These are phyloP conservation scores for Stenotaenia linearis DNA, from an alignment of 2,888 invertebrate species.

Conservation along the genomic window DNA sequence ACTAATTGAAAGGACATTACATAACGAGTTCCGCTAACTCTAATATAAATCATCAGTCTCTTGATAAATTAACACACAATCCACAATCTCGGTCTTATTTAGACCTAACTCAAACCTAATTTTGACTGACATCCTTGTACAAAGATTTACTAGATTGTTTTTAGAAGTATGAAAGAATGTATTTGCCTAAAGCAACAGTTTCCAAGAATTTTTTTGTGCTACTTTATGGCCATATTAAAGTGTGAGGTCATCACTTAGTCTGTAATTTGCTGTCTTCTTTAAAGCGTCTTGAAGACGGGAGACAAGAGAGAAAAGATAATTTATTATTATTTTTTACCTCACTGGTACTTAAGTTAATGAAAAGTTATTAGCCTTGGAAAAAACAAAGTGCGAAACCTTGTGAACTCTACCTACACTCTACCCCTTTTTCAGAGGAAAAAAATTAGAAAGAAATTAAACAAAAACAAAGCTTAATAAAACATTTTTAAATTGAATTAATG, in stretches of 20 bases:
- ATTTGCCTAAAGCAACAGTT: neutral
- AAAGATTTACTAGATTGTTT: neutral
- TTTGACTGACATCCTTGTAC: neutral
- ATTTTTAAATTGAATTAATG: neutral
- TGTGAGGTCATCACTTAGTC: slow-evolving; percentile 15
- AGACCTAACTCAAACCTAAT: neutral
- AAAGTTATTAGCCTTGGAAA: neutral
- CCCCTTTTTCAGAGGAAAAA: neutral
- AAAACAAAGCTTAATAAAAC: neutral
- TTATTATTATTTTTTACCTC: slow-evolving; percentile 17
- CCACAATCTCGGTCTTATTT: too few species aligned
- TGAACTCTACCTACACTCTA: neutral
- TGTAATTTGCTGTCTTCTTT: slow-evolving; percentile 19
- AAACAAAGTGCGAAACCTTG: neutral
- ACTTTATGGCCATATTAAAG: slow-evolving; percentile 15
- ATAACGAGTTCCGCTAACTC: too few species aligned
- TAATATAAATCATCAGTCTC: too few species aligned
- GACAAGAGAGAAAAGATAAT: neutral
- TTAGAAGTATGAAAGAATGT: neutral
- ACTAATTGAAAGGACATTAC: too few species aligned
- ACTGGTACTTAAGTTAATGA: slow-evolving; percentile 5
- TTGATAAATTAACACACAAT: too few species aligned
- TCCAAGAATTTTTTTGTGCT: neutral
- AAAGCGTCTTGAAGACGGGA: neutral
- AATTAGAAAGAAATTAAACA: neutral